Evolutionary conservation across 1,140 invertebrate species (phyloP), one percentile per base, ranked within the genome.

Genomic region (Aethina tumida): DNA sequence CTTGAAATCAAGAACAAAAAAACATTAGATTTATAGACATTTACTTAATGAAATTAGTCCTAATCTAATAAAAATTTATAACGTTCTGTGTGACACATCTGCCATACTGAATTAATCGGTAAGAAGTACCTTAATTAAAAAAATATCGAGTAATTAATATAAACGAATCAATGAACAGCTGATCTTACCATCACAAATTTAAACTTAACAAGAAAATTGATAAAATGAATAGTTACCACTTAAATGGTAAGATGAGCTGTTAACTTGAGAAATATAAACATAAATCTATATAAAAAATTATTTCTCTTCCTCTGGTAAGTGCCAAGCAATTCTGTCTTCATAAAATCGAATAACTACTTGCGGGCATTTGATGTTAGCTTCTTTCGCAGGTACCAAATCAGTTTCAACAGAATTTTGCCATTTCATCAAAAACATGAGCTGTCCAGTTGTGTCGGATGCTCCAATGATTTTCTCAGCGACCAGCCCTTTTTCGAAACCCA

Each of bases 401-500:
- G 92, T 92, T 59, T 97, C 91, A 60, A 96, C 92, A 6, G 84
- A 89, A 33, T 89, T 88, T 63, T 93, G 91, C 92, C 92, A 97
- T 63, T 97, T 97, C 83, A 97, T 95, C 0, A 97, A 67, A 60
- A 97, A 96, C 88, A 96, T 94, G 0, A 97, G 63, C 60, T 95
- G 86, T 1, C 92, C 93, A 36, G 83, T 88, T 12, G 88, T 90
- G 60, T 97, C 92, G 41, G 93, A 96, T 4, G 92, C 93, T 41
- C 90, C 92, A 56, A 97, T 88, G 41, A 97, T 96, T 60, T 88
- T 85, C 49, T 96, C 91, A 3, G 92, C 88, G 35, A 92, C 84
- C 4, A 96, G 64, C 7, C 85, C 85, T 51, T 90, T 71, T 50
- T 95, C 90, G 66, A 96, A 96, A 7, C 92, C 92, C 20, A 67